phyloP scores from a whole-genome alignment of 1,140 invertebrate genomes.

The Palaemon carinicauda region DNA sequence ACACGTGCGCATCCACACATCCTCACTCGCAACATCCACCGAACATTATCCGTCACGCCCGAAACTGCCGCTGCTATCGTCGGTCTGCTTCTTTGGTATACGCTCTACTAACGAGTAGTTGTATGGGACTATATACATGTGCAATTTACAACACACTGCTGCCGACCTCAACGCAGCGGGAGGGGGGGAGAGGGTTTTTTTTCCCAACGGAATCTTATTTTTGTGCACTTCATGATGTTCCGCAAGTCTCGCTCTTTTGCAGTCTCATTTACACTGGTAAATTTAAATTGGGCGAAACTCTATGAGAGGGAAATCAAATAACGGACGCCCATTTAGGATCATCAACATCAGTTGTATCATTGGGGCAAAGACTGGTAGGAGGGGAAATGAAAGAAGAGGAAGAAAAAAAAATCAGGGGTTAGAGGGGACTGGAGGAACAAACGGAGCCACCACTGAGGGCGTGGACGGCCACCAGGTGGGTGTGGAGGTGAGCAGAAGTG shows the following conservation, averaged over 20 bases:
- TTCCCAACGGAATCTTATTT: not conserved
- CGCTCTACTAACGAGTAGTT: slow-evolving; percentile 53
- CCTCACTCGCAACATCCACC: not conserved
- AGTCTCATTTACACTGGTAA: slow-evolving; percentile 37
- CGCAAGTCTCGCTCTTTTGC: not conserved
- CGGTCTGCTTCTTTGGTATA: slow-evolving; percentile 56
- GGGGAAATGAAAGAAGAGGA: not conserved
- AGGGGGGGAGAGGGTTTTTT: no score
- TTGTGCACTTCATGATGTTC: slow-evolving; percentile 42
- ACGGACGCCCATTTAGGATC: not conserved
- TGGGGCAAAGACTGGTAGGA: not conserved
- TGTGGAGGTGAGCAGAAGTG: slow-evolving; percentile 48
- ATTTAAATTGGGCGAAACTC: not conserved
- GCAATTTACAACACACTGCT: slow-evolving; percentile 41
- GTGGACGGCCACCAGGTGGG: slow-evolving; percentile 50
- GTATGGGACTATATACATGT: slow-evolving; percentile 51
- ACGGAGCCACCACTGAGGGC: slow-evolving; percentile 49
- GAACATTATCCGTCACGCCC: slow-evolving; percentile 6
- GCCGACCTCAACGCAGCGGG: slow-evolving; percentile 39
- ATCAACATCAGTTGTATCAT: not conserved
- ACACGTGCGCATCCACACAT: no score
- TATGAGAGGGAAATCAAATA: not conserved
- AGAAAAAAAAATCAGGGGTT: slow-evolving; percentile 24
- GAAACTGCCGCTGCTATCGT: slow-evolving; percentile 40
- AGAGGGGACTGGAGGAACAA: slow-evolving; percentile 49